Evolutionary conservation across 2,113 vertebrate species (phyloP).

Genomic region (Odocoileus virginianus): DNA sequence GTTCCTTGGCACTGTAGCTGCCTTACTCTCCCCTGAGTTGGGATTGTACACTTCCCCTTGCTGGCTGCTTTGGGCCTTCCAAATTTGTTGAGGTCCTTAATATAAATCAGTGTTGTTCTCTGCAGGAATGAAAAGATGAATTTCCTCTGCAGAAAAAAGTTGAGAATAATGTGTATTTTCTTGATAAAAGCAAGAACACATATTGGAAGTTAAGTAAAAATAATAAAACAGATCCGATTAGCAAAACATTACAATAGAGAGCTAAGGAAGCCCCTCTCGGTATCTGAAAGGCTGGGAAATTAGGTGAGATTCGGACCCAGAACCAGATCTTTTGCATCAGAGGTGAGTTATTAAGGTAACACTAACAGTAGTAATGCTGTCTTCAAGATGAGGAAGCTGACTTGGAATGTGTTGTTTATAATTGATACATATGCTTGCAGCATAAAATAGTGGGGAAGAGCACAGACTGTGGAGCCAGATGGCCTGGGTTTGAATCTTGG

Average conservation of each 20-base stretch:
- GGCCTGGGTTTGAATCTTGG: background rate
- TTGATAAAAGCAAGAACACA: slow-evolving; percentile 19
- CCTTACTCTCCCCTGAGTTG: background rate
- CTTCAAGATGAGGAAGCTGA: background rate
- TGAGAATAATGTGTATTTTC: slow-evolving; percentile 20
- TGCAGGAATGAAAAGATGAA: background rate
- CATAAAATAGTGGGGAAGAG: background rate
- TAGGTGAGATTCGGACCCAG: background rate
- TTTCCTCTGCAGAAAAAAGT: background rate
- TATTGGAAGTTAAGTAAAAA: slow-evolving; percentile 25
- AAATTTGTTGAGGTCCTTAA: background rate
- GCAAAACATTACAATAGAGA: background rate
- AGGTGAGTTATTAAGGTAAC: background rate
- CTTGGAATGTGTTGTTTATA: background rate
- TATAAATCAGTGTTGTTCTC: background rate
- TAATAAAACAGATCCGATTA: background rate
- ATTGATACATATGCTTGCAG: background rate
- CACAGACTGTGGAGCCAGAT: background rate
- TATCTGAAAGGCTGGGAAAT: background rate
- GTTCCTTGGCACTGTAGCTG: background rate
- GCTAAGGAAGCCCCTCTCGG: background rate
- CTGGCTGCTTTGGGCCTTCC: background rate
- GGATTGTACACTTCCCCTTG: background rate
- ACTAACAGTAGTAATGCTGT: background rate
- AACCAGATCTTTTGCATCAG: background rate